Percentiles rank a stretch among this genome's conserved stretches.
Evolutionary conservation across 2,113 vertebrate species (phyloP).

Genomic region (Laticauda colubrina): DNA sequence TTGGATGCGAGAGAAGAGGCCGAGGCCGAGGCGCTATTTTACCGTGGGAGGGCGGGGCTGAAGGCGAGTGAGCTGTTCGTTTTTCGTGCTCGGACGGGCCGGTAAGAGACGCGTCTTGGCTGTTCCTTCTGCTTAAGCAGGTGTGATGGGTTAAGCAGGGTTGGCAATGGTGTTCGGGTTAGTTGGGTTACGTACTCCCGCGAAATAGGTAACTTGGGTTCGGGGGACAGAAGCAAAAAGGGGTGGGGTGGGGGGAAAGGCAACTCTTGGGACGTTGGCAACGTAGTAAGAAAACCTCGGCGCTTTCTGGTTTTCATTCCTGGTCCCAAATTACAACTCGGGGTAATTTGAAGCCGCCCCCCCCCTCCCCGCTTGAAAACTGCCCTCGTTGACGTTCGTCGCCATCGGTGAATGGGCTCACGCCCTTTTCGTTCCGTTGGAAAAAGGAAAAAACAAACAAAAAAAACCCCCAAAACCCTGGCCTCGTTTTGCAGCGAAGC

Average conservation of each 20-base stretch:
- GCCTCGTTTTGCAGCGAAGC: neutral
- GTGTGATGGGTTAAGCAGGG: neutral
- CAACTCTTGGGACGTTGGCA: neutral
- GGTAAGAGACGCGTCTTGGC: neutral
- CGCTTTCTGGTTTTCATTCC: neutral
- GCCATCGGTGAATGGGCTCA: neutral
- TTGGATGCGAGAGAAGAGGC: neutral
- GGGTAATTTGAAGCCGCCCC: neutral
- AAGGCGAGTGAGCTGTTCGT: rapidly evolving
- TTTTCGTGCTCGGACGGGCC: neutral
- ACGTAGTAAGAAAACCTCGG: neutral
- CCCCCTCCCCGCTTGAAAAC: neutral
- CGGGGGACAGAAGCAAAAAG: neutral
- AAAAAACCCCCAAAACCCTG: too few species aligned
- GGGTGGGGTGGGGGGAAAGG: neutral
- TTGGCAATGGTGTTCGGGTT: neutral
- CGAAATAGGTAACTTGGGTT: neutral
- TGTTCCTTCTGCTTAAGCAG: too few species aligned
- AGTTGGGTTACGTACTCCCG: neutral
- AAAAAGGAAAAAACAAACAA: neutral
- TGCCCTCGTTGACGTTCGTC: neutral
- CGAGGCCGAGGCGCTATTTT: neutral
- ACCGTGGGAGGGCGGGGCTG: too few species aligned
- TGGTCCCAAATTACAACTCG: neutral
- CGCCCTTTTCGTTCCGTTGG: neutral